Evolutionary conservation across 2,888 invertebrate species (phyloP), one percentile per base, ranked within the genome.

Genomic region (Cataglyphis cursor): DNA sequence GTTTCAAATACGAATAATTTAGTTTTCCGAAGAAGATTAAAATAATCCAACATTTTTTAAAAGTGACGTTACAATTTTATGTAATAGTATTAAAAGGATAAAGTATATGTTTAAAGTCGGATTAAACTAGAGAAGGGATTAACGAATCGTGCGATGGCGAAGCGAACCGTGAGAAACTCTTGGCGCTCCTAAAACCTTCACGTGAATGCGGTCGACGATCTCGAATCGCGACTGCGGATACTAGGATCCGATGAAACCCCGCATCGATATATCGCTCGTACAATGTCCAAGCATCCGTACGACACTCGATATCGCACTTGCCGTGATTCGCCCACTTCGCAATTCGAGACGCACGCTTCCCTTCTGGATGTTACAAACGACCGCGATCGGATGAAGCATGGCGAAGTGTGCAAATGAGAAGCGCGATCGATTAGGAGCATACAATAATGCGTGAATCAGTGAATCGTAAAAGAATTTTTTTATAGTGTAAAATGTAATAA

Each of bases 291-390:
- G 74, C 66, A 81, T 81, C 75, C 70, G 38, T 66, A 64, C 82
- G 91, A 93, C 90, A 93, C 92, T 90, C 92, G 91, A 93, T 92
- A 91, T 91, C 89, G 92, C 93, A 93, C 93, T 93, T 93, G 90
- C 90, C 82, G 91, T 92, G 93, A 92, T 92, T 92, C 92, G 87
- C 80, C 65, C 80, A 57, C 54, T 84, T 86, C 87, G 93, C 93
- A 92, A 93, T 92, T 91, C 86, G 92, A 93, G 88, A 87, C 85
- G 81, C 18, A 74, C 12, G 24, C 62, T 74, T 44, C 48, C 24
- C 35, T 59, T 18, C 59, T 59, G 44, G 15, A 59, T 18, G 31
- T 78, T 65, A 66, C 31, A 59, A 80, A 78, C 21, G 44, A 44
- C 6, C 57, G 41, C 54, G 68, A 61, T 82, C 80, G 65, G 35